Evolutionary conservation across 2,888 invertebrate species (phyloP).

Genomic region (Adelognathus sp.): DNA sequence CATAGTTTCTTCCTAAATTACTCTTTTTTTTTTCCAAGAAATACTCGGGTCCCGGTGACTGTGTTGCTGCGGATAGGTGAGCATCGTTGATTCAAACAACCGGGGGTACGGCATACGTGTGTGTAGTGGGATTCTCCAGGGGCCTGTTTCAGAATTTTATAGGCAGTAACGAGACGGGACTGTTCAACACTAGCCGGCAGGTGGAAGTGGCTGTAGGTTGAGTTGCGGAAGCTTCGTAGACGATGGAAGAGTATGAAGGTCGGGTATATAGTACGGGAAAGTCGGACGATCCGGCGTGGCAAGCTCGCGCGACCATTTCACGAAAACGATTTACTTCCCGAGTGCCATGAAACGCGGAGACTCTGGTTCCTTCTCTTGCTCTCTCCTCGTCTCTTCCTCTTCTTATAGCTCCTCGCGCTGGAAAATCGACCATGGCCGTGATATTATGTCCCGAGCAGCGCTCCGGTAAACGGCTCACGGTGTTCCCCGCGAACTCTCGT

Average conservation of each 20-base stretch:
- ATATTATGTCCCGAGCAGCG: slow-evolving; percentile 62
- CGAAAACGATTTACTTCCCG: slow-evolving; percentile 63
- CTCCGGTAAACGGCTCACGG: slow-evolving; percentile 52
- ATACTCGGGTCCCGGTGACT: neutral
- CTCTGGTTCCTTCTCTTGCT: slow-evolving; percentile 23
- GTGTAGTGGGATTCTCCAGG: slow-evolving; percentile 40
- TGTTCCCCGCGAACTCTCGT: slow-evolving; percentile 37
- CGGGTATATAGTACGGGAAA: slow-evolving; percentile 36
- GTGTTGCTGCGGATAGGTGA: neutral
- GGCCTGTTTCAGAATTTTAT: slow-evolving; percentile 47
- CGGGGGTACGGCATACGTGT: slow-evolving; percentile 24
- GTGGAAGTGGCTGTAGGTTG: slow-evolving; percentile 5
- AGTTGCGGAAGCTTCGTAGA: slow-evolving; percentile 30
- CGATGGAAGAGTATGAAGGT: slow-evolving; percentile 10
- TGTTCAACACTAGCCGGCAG: slow-evolving; percentile 43
- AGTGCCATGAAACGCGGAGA: slow-evolving; percentile 54
- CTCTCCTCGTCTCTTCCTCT: neutral
- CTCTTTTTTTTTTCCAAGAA: neutral
- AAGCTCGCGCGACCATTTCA: slow-evolving; percentile 46
- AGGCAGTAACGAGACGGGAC: slow-evolving; percentile 60
- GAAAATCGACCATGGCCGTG: slow-evolving; percentile 36
- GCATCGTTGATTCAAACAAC: slow-evolving; percentile 6
- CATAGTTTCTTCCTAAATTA: too few relatives aligned
- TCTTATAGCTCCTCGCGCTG: neutral
- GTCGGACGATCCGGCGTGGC: slow-evolving; percentile 29